Percentiles rank a stretch among this genome's conserved stretches.
These are phyloP conservation scores for Carassius auratus DNA, from an alignment of 2,113 vertebrate species.

Conservation along the genomic window DNA sequence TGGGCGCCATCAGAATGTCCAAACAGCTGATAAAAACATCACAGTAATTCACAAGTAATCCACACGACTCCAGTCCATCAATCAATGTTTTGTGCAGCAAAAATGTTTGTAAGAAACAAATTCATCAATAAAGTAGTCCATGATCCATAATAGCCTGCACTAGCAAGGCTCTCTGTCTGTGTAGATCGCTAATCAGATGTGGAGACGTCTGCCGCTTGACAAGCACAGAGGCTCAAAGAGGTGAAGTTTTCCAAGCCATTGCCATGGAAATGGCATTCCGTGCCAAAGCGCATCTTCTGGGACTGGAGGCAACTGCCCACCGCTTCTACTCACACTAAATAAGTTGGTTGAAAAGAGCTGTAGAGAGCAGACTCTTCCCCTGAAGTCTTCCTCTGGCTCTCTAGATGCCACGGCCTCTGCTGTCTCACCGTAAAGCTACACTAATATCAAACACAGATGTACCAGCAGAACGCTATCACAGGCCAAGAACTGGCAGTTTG, in stretches of 20 bases:
- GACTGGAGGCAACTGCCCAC: conserved; percentile 18
- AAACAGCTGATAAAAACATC: no score
- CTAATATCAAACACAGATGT: conserved; percentile 44
- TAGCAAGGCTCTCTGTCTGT: conserved; percentile 7
- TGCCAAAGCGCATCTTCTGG: conserved; percentile 38
- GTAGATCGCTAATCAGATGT: conserved; percentile 38
- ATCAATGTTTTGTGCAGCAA: no score
- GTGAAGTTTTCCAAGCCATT: conserved; percentile 44
- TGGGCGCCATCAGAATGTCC: no score
- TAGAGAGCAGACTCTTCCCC: conserved; percentile 9
- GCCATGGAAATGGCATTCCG: conserved; percentile 54
- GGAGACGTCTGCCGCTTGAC: conserved; percentile 33
- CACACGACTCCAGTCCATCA: no score
- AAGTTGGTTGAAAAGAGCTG: conserved; percentile 18
- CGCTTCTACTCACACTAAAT: conserved; percentile 19
- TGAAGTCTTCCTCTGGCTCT: conserved; percentile 14
- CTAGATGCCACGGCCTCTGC: background rate
- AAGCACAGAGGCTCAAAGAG: conserved; percentile 42
- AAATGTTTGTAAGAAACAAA: no score
- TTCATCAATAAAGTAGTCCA: no score
- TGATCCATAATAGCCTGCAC: background rate
- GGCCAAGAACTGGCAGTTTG: conserved; percentile 17
- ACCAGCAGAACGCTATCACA: conserved; percentile 19
- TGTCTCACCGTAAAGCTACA: conserved; percentile 20
- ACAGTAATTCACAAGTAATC: no score